Evolutionary conservation across 2,113 vertebrate species (phyloP).

Genomic region (Planiliza haematocheilus): DNA sequence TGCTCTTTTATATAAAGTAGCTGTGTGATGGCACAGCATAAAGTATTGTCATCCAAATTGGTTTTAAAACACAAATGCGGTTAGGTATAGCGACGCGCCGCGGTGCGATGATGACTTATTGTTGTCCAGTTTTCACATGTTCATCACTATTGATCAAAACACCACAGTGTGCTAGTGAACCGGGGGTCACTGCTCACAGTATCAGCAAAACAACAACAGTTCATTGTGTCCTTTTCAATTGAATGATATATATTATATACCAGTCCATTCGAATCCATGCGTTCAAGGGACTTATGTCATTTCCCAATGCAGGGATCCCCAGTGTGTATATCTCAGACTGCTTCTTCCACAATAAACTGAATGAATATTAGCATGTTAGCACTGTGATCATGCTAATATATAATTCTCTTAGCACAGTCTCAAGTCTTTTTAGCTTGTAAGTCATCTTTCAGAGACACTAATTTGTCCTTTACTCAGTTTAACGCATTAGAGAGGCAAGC

Average conservation of each 20-base stretch:
- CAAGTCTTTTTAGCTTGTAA: too few species aligned
- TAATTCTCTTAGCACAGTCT: too few species aligned
- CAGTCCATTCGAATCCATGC: not conserved
- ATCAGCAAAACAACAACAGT: constrained; percentile 64
- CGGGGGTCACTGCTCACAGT: constrained; percentile 6
- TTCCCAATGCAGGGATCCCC: too few species aligned
- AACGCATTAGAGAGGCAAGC: too few species aligned
- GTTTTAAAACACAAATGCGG: constrained; percentile 66
- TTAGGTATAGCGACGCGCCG: constrained; percentile 54
- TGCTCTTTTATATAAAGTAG: constrained; percentile 74
- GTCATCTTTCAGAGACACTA: too few species aligned
- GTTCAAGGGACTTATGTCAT: too few species aligned
- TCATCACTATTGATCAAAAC: constrained; percentile 75
- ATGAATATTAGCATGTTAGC: too few species aligned
- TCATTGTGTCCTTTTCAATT: constrained; percentile 18
- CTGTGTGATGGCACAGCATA: constrained; percentile 78
- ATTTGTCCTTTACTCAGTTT: too few species aligned
- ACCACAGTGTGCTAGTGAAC: constrained; percentile 18
- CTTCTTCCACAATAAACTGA: too few species aligned
- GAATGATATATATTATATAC: constrained; percentile 17
- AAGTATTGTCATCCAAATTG: constrained; percentile 78
- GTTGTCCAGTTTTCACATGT: constrained; percentile 69
- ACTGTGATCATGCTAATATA: too few species aligned
- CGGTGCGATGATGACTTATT: constrained; percentile 51
- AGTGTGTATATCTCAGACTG: too few species aligned